These are phyloP conservation scores for Sandelia bainsii DNA, from an alignment of 2,797 vertebrate genomes.

Conservation along the genomic window DNA sequence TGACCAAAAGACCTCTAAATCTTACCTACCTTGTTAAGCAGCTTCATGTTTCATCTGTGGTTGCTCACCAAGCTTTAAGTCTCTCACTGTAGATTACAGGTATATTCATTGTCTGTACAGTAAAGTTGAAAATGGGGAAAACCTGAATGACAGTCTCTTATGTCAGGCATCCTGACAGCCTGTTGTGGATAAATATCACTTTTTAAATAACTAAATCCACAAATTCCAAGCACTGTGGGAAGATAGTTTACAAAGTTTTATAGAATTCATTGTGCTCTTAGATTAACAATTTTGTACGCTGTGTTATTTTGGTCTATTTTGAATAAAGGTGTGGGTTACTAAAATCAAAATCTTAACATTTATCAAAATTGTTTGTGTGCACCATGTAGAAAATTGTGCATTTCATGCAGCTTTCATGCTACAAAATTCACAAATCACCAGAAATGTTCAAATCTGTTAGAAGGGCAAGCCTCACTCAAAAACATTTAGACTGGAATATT, in stretches of 20 bases:
- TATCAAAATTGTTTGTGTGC: background rate
- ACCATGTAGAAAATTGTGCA: background rate
- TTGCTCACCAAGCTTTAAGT: background rate
- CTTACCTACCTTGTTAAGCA: background rate
- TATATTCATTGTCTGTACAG: constrained; percentile 13
- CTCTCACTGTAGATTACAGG: constrained; percentile 39
- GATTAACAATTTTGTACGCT: constrained; percentile 30
- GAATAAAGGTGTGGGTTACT: constrained; percentile 62
- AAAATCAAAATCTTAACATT: background rate
- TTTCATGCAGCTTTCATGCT: background rate
- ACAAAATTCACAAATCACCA: too few species aligned
- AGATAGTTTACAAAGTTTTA: constrained; percentile 37
- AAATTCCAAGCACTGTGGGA: constrained; percentile 57
- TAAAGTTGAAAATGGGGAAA: background rate
- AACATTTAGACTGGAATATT: too few species aligned
- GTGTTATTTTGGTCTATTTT: constrained; percentile 52
- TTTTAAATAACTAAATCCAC: constrained; percentile 23
- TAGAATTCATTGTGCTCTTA: constrained; percentile 36
- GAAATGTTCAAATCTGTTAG: too few species aligned
- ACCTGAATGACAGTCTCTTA: constrained; percentile 1
- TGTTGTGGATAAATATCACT: background rate
- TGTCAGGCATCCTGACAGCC: background rate
- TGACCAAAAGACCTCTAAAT: constrained; percentile 20
- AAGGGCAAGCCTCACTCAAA: too few species aligned
- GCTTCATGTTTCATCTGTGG: constrained; percentile 10